Base-by-base conservation (phyloP, 1,140 invertebrate genomes). In the Halesus radiatus region DNA sequence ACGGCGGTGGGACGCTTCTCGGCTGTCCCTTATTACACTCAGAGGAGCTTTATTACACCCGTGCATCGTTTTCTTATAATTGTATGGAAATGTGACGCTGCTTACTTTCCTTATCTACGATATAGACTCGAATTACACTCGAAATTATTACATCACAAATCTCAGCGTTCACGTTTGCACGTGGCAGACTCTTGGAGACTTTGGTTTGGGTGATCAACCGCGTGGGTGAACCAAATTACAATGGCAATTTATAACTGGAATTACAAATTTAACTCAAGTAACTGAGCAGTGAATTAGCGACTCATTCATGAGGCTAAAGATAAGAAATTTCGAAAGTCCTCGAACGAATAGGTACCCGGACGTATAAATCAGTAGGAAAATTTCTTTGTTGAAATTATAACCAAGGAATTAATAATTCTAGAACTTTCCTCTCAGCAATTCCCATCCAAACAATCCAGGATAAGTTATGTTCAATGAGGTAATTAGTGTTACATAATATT, bases 61-160 rank as follows among this genome's bases (percentile, higher is more conserved):
- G 8, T 45, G 37, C 37, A 45, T 10, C 37, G 26, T 66, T 22
- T 66, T 66, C 22, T 26, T 66, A n/a, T 66, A 66, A 66, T 66
- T 66, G 62, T 29, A 66, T 29, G 23, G 23, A 29, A 26, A 66
- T 26, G 62, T 66, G 26, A 66, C 5, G 3, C 13, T 10, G 29
- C 62, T 8, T 10, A 45, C 37, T 45, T 13, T 45, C 8, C 62
- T 29, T 26, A 66, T 29, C 22, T 6, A 8, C 1, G 23, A 66
- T 56, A 8, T 56, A 22, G n/a, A 64, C 3, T 8, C 15, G 29
- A n/a, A n/a, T n/a, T 29, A 29, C 26, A 13, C 37, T 45, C 37
- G 1, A 13, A 45, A 45, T 45, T 45, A 45, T 45, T 8, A 45
- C 10, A 10, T 45, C 37, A 45, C 37, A 45, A 45, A 45, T 45